phyloP scores from a whole-genome alignment of 2,113 vertebrate genomes.

The Merops nubicus region DNA sequence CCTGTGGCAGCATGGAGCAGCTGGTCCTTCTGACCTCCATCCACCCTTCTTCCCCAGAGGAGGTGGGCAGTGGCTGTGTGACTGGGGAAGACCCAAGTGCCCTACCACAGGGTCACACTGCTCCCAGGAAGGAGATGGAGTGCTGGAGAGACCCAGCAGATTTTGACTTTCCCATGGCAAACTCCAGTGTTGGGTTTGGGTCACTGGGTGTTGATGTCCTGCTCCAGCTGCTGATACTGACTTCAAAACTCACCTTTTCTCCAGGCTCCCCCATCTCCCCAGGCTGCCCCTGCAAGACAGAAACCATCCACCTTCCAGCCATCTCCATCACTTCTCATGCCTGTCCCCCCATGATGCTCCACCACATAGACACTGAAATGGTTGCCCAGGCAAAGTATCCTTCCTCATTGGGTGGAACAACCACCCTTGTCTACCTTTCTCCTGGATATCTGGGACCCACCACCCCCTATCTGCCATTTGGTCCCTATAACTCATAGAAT shows the following conservation, averaged over 20 bases:
- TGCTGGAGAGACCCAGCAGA: neutral
- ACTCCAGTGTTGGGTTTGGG: neutral
- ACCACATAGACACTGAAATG: neutral
- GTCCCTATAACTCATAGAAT: neutral
- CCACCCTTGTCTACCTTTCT: neutral
- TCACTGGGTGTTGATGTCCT: neutral
- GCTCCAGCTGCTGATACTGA: neutral
- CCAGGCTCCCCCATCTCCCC: constrained; percentile 78
- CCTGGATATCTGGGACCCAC: neutral
- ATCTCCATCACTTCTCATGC: neutral
- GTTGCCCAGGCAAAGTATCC: neutral
- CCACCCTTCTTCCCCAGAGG: neutral
- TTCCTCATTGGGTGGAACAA: neutral
- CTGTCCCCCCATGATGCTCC: neutral
- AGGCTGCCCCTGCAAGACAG: constrained; percentile 76
- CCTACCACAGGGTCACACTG: neutral
- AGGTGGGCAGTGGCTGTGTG: neutral
- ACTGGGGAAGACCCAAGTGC: neutral
- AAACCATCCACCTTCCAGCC: neutral
- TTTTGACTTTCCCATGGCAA: neutral
- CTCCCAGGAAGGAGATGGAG: neutral
- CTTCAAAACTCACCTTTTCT: constrained; percentile 42
- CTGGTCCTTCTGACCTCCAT: neutral
- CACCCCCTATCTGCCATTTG: neutral
- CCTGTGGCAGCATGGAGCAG: neutral